Conservation (phyloP, 1,140 invertebrate genomes). For the Cotesia glomerata region DNA sequence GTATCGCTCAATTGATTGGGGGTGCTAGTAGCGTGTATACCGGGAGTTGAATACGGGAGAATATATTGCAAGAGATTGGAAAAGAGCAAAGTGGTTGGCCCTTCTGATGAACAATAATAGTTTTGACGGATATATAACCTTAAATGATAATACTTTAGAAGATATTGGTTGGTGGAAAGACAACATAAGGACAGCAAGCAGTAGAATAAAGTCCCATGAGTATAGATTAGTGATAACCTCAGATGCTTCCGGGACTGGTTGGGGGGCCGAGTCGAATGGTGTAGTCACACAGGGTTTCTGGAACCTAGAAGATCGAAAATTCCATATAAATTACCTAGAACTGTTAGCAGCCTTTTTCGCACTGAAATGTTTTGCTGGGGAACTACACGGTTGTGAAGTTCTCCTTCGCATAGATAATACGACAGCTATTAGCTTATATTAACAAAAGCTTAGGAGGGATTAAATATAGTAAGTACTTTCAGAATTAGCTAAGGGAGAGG, state of each 20-base stretch:
- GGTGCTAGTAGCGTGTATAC: conserved; percentile 8
- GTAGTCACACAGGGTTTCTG: conserved; percentile 20
- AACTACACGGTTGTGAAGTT: too few relatives aligned
- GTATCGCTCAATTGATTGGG: conserved; percentile 21
- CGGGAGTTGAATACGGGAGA: conserved; percentile 23
- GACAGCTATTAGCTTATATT: conserved; percentile 25
- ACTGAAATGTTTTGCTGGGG: too few relatives aligned
- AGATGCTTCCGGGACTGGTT: conserved; percentile 28
- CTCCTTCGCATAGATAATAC: conserved; percentile 27
- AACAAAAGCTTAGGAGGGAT: conserved; percentile 22
- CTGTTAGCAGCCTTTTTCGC: too few relatives aligned
- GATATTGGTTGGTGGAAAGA: conserved; percentile 29
- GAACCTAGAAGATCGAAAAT: too few relatives aligned
- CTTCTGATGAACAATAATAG: background rate
- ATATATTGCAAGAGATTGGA: conserved; percentile 26
- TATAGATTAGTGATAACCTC: conserved; percentile 21
- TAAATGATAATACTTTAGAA: background rate
- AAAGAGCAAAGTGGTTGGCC: conserved; percentile 18
- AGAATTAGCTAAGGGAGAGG: conserved; percentile 5
- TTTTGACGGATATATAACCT: conserved; percentile 20
- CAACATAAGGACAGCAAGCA: background rate
- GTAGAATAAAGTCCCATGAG: conserved; percentile 11
- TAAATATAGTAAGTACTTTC: conserved; percentile 1
- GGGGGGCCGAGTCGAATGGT: conserved; percentile 8
- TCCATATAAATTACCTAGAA: too few relatives aligned